Conservation (phyloP, 2,888 invertebrate genomes). For the Tenthredo distinguenda region DNA sequence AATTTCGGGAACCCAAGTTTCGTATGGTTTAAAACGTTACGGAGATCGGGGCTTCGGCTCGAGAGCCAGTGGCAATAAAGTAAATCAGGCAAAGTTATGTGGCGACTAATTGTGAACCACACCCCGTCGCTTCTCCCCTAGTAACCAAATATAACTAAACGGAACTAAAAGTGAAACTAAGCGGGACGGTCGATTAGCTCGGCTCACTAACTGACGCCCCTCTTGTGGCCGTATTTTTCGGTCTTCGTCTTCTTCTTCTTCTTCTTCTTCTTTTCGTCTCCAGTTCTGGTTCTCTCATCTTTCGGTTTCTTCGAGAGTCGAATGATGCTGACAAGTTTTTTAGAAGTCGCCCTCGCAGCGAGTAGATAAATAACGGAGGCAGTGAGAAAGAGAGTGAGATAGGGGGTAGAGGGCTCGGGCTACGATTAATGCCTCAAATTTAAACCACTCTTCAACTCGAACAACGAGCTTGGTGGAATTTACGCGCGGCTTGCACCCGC, state of each 20-base stretch:
- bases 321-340: conserved; percentile 51
- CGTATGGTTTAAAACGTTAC: not conserved
- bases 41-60: not conserved
- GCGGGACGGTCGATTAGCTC: conserved; percentile 74
- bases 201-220: conserved; percentile 48
- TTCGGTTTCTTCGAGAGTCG: conserved; percentile 52
- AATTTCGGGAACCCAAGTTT: not conserved
- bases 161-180: conserved; percentile 68
- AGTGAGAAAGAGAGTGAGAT: conserved; percentile 4
- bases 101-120: conserved; percentile 76
- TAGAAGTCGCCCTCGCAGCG: conserved; percentile 47
- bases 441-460: conserved; percentile 53
- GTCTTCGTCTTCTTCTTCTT: not conserved
- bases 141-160: conserved; percentile 76
- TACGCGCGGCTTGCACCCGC: conserved; percentile 48
- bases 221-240: not conserved
- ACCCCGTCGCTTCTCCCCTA: conserved; percentile 65
- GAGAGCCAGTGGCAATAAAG: conserved; percentile 35
- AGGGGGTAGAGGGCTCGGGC: conserved; percentile 20
- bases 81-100: conserved; percentile 76
- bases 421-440: conserved; percentile 51
- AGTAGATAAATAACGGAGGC: conserved; percentile 53
- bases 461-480: conserved; percentile 47
- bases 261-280: conserved; percentile 12
- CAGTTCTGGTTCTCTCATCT: conserved; percentile 51